Evolutionary conservation across 2,113 vertebrate genomes (phyloP).

Genomic region (Strix uralensis): DNA sequence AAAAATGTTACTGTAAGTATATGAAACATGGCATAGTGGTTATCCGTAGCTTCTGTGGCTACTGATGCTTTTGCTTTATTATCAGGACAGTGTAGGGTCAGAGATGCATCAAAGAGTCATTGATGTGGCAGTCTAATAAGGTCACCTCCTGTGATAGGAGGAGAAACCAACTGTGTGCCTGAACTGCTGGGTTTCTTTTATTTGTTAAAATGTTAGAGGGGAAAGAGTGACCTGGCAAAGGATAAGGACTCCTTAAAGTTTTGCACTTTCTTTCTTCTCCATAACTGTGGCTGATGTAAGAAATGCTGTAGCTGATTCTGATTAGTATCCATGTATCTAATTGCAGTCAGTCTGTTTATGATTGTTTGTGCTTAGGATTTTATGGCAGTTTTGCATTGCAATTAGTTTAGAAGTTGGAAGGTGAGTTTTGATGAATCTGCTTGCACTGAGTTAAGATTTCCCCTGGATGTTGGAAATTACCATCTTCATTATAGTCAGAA

Average conservation of each 20-base stretch:
- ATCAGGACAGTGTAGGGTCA: neutral
- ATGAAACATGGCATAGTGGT: neutral
- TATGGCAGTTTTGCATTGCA: neutral
- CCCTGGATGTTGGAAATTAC: neutral
- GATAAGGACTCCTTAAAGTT: neutral
- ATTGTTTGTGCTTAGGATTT: neutral
- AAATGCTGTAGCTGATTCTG: neutral
- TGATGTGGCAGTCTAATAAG: neutral
- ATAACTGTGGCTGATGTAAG: neutral
- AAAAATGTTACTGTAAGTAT: neutral
- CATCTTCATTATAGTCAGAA: neutral
- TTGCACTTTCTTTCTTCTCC: neutral
- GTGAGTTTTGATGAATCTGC: neutral
- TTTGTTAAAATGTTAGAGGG: neutral
- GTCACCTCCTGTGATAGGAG: neutral
- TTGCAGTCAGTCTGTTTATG: neutral
- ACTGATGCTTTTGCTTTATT: neutral
- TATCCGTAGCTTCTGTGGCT: neutral
- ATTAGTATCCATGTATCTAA: neutral
- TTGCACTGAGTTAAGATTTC: neutral
- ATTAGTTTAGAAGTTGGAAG: neutral
- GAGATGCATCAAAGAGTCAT: neutral
- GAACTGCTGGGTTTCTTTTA: neutral
- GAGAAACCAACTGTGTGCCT: neutral
- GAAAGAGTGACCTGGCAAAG: neutral